A percentile compares a stretch with the other conserved stretches of the same genome.
phyloP scores from a whole-genome alignment of 2,797 vertebrate genomes.

The Myotis vivesi region DNA sequence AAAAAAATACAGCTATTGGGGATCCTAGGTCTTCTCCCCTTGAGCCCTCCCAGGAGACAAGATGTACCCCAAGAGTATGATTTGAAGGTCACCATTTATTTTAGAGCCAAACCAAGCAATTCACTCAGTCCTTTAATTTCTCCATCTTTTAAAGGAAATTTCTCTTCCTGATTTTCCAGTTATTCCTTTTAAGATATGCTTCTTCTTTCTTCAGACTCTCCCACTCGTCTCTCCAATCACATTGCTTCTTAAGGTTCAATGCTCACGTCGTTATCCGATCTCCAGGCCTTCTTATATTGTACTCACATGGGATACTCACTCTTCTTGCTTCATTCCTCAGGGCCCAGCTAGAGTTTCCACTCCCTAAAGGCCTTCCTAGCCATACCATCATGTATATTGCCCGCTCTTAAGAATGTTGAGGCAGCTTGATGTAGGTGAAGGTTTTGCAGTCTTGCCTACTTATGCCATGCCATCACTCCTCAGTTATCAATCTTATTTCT shows the following conservation, averaged over 20 bases:
- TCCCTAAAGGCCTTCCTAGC: neutral
- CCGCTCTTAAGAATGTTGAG: neutral
- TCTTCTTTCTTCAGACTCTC: neutral
- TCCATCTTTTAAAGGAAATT: constrained; percentile 13
- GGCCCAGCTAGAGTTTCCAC: neutral
- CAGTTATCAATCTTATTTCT: neutral
- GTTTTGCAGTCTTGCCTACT: neutral
- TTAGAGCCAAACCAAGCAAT: neutral
- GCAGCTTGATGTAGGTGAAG: neutral
- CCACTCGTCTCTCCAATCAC: neutral
- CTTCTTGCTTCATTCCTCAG: neutral
- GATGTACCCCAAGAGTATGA: neutral
- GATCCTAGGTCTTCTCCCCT: neutral
- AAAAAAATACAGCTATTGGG: too few relatives aligned
- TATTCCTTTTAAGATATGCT: neutral
- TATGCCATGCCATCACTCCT: neutral
- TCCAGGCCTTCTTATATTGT: neutral
- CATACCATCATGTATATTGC: neutral
- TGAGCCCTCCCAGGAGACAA: neutral
- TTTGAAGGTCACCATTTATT: neutral
- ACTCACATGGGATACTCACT: neutral
- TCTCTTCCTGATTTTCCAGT: neutral
- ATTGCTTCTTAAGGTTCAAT: neutral
- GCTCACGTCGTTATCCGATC: neutral
- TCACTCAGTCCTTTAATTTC: neutral